Conservation (phyloP, 2,888 invertebrate genomes). For the Eristalinus sepulchralis region DNA sequence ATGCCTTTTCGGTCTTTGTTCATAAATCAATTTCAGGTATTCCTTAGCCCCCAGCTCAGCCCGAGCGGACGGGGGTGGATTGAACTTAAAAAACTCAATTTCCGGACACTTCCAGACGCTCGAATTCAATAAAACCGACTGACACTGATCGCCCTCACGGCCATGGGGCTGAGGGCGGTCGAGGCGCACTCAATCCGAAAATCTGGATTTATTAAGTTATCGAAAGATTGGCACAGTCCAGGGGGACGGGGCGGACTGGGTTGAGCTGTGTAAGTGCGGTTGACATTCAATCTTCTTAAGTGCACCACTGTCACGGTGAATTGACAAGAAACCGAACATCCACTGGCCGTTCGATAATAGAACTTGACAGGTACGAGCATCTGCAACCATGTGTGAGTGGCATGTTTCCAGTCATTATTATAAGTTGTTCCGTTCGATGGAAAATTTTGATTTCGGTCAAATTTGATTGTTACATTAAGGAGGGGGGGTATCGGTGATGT, state of each 20-base stretch:
- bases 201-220: conserved; percentile 51
- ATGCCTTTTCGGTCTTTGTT: conserved; percentile 40
- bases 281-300: conserved; percentile 68
- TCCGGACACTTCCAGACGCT: conserved; percentile 35
- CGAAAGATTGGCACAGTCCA: conserved; percentile 43
- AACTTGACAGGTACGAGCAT: conserved; percentile 11
- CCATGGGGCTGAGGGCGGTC: neutral
- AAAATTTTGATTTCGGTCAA: neutral
- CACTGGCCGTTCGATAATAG: conserved; percentile 3
- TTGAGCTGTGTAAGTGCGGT: conserved; percentile 47
- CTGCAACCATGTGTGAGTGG: neutral
- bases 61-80: neutral
- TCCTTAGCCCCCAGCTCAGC: neutral
- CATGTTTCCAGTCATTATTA: neutral
- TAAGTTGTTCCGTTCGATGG: conserved; percentile 11
- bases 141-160: conserved; percentile 41
- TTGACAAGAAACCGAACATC: conserved; percentile 27
- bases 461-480: neutral
- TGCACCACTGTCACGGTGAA: conserved; percentile 63
- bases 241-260: conserved; percentile 33
- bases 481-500: neutral
- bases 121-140: conserved; percentile 60
- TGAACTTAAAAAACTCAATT: conserved; percentile 30
- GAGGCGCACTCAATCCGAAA: conserved; percentile 19
- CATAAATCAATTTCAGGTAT: conserved; percentile 55